Base-by-base conservation (phyloP, 1,140 invertebrate species). In the Drosophila pectinifera region DNA sequence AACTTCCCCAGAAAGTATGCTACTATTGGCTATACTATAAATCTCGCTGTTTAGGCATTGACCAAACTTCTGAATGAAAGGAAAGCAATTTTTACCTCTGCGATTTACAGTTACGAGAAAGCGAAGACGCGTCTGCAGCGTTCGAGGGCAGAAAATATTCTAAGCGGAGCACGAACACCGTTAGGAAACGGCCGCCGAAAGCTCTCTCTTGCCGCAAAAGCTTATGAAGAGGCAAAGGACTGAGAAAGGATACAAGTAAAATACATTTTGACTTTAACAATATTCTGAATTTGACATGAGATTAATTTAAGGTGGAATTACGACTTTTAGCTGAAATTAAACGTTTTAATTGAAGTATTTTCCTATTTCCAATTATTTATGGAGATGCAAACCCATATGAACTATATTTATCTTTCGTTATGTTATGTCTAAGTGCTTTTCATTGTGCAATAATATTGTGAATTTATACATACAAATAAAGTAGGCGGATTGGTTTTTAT, bases 101-200 rank as follows among this genome's bases (percentile, higher is more conserved):
- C 56, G 57, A 56, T 48, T 80, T 38, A 43, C 20, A 26, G 39
- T 36, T 41, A 43, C 39, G n/a, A 18, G 16, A 77, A 41, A 31
- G 14, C 11, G 24, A 39, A 76, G 61, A 53, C 31, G 43, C 77
- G 84, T 89, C 80, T 69, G 63, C 45, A 49, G 53, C 43, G 77
- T 41, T 78, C 42, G 46, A 89, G 59, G 62, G 65, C 75, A 67
- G 41, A 82, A 43, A 82, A 65, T 65, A 67, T 74, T 89, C 63
- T 70, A 61, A 89, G 16, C 63, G 56, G 45, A 83, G 49, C 36
- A 24, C 59, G 53, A 80, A 42, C 18, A 34, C 36, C 42, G 34
- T 69, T 55, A 48, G 61, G 28, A 56, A 54, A 48, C 28, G 39
- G 18, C 36, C 36, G 39, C n/a, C 24, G 41, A 62, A 57, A 62